Base-by-base conservation (phyloP, 2,797 vertebrate genomes). In the Pelodytes ibericus region DNA sequence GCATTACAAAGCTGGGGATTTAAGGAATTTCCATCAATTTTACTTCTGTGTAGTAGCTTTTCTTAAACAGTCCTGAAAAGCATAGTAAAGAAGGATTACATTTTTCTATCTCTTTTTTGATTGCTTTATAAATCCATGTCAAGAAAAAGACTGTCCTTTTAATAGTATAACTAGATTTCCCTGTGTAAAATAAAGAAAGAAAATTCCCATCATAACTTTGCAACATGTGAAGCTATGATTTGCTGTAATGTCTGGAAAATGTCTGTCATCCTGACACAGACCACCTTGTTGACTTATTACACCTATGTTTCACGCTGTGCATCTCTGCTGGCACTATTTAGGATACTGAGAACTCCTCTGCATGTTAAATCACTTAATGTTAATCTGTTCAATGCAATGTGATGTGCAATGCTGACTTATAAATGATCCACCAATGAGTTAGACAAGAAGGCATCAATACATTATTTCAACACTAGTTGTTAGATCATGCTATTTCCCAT, bases 191-290 rank as follows among this genome's bases (percentile, higher is more conserved):
- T 77, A 67, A 71, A 77, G 66, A 77, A 20, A 51, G 22, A 60
- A 72, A 39, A 67, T 72, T 72, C 62, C n/a, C 53, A 25, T 72
- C 62, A 72, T 66, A 72, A 72, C 39, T 53, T 49, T 39, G 68
- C 36, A 51, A 66, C 59, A 77, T 53, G n/a, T 67, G 65, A 72
- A 66, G 30, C 30, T 60, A 49, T 66, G 16, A 71, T 71, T 71
- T 72, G 39, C 58, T 49, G 36, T 49, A 18, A 72, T 39, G 24
- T 61, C 69, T 77, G 69, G 75, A 67, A 27, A 77, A 33, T 66
- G 62, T 77, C 39, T 65, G 18, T 61, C 6, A 49, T 29, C n/a
- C 60, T 72, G 61, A 65, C 51, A 71, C 15, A 59, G 51, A 72
- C 68, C 69, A 66, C 62, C 69, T 27, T 59, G 3, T 9, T 49